Conservation (phyloP, 2,113 vertebrate genomes). For the Galeopterus variegatus region DNA sequence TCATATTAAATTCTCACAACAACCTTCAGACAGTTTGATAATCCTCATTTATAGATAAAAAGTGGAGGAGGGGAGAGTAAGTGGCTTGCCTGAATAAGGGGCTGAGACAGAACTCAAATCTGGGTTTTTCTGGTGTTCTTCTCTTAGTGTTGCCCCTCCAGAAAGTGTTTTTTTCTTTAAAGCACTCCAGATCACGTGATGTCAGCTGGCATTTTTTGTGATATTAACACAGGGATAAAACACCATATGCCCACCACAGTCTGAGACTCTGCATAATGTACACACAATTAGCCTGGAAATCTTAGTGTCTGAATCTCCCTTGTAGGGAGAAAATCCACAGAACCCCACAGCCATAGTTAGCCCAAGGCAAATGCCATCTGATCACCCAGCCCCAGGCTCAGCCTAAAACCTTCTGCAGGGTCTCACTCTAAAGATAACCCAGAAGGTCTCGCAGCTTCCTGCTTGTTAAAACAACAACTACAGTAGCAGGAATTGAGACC, state of each 20-base stretch:
- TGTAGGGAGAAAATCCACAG: neutral
- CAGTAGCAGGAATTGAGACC: constrained; percentile 83
- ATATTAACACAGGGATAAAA: neutral
- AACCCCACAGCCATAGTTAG: neutral
- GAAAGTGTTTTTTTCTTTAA: neutral
- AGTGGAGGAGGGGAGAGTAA: neutral
- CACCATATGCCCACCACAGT: neutral
- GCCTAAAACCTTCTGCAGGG: neutral
- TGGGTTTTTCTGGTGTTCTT: neutral
- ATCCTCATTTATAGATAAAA: neutral
- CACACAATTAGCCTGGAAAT: neutral
- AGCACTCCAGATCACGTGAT: neutral
- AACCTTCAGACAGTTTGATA: neutral
- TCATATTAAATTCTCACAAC: constrained; percentile 16
- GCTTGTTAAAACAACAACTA: constrained; percentile 62
- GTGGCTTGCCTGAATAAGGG: neutral
- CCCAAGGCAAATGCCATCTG: neutral
- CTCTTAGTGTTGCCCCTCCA: neutral
- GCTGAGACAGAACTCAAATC: neutral
- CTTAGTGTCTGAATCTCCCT: neutral
- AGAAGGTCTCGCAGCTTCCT: neutral
- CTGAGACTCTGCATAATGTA: neutral
- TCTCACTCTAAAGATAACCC: constrained; percentile 53
- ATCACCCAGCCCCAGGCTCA: neutral
- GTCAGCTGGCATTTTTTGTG: neutral